Conservation (phyloP, 64 coral and sea anemone species). For the Dendronephthya gigantea region DNA sequence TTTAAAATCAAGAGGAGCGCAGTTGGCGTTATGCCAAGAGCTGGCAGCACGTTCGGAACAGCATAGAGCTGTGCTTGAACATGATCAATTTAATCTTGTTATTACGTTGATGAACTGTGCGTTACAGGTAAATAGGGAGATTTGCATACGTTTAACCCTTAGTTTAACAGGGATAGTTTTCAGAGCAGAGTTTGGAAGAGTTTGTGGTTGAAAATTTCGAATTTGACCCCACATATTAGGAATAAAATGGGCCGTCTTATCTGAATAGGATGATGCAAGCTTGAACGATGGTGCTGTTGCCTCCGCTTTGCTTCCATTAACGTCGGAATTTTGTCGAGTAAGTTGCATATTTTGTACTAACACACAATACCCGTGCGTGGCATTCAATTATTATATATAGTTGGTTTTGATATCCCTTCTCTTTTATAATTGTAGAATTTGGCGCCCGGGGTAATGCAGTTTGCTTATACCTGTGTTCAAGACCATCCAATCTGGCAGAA, state of each 20-base stretch:
- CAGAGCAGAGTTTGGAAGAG: not conserved
- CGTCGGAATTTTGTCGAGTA: conserved; percentile 78
- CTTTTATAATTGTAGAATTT: conserved; percentile 80
- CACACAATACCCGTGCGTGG: not conserved
- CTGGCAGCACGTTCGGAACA: conserved; percentile 84
- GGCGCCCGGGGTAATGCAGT: conserved; percentile 75
- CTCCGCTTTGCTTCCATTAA: conserved; percentile 67
- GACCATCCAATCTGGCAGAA: conserved; percentile 86
- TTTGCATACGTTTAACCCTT: too few species aligned
- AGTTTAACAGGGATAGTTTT: too few species aligned
- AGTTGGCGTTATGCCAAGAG: conserved; percentile 87
- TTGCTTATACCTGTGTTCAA: conserved; percentile 96
- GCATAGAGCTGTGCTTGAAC: conserved; percentile 85
- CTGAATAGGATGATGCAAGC: conserved; percentile 64
- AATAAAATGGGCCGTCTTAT: too few species aligned
- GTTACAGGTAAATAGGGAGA: conserved; percentile 63
- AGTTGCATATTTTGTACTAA: not conserved
- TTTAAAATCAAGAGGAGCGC: conserved; percentile 88
- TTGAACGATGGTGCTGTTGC: conserved; percentile 81
- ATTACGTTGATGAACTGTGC: conserved; percentile 90
- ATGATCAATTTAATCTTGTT: conserved; percentile 98
- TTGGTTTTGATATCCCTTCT: too few species aligned
- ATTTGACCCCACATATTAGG: too few species aligned
- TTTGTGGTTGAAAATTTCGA: too few species aligned
- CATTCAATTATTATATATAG: not conserved